Conservation (phyloP, 2,797 vertebrate genomes). For the Rhinella marina region DNA sequence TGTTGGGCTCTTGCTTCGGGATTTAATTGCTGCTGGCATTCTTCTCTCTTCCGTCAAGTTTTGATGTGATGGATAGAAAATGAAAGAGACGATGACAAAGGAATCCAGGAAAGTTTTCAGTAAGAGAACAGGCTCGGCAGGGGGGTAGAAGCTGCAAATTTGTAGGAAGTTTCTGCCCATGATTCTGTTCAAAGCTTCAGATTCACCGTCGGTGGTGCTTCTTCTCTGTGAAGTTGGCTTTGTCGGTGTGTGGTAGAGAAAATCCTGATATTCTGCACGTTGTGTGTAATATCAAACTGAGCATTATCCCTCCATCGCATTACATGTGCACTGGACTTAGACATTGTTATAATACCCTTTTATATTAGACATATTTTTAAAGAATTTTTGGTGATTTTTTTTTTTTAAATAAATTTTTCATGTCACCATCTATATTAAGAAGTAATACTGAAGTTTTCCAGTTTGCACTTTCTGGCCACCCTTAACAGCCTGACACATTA, state of each 20-base stretch:
- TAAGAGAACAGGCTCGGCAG: background rate
- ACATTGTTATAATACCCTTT: no score
- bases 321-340: background rate
- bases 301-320: background rate
- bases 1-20: constrained; percentile 22
- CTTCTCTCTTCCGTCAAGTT: background rate
- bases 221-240: background rate
- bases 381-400: no score
- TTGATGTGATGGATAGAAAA: constrained; percentile 11
- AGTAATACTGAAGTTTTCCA: no score
- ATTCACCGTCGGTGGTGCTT: background rate
- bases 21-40: constrained; percentile 51
- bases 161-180: background rate
- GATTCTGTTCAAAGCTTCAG: background rate
- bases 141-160: constrained; percentile 2
- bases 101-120: background rate
- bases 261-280: background rate
- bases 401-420: no score
- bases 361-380: no score
- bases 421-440: no score
- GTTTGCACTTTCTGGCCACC: no score
- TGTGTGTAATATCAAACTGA: background rate
- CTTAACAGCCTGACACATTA: no score
- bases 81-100: background rate
- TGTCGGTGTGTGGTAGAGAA: background rate